Percentiles rank a stretch among this genome's conserved stretches.
phyloP scores from a whole-genome alignment of 1,140 invertebrate species.

The Trichogramma pretiosum region DNA sequence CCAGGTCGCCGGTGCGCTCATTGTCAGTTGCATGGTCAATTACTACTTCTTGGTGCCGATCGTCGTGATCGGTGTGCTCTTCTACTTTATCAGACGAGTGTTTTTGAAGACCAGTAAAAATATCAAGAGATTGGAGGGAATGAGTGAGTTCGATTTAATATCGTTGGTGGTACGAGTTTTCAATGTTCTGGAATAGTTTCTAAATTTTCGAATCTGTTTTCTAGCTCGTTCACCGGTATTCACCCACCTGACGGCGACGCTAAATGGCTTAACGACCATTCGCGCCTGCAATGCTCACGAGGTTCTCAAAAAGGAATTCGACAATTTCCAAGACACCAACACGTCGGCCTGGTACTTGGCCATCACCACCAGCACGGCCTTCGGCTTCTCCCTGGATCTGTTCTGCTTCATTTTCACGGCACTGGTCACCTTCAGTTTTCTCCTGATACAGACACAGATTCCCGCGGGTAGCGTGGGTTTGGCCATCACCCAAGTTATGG shows the following conservation, averaged over 20 bases:
- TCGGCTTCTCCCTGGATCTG: conserved; percentile 62
- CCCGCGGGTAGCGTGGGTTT: conserved; percentile 49
- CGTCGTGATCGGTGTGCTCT: conserved; percentile 56
- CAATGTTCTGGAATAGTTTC: background rate
- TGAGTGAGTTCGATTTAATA: conserved; percentile 60
- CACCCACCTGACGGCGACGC: conserved; percentile 78
- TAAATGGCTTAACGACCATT: conserved; percentile 84
- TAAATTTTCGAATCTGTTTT: conserved; percentile 17
- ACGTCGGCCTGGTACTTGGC: conserved; percentile 62
- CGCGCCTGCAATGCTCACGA: conserved; percentile 72
- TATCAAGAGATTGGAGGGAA: conserved; percentile 77
- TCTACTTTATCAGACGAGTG: conserved; percentile 64
- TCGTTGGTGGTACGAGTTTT: background rate
- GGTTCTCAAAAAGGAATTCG: conserved; percentile 71
- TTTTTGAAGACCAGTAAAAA: conserved; percentile 77
- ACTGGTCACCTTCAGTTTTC: conserved; percentile 53
- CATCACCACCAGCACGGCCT: conserved; percentile 58
- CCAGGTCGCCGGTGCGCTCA: conserved; percentile 51
- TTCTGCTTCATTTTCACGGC: conserved; percentile 62
- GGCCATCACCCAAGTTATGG: conserved; percentile 50
- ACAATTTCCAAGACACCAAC: conserved; percentile 55
- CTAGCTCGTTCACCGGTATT: conserved; percentile 72
- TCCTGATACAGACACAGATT: conserved; percentile 35
- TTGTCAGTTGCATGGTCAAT: conserved; percentile 66
- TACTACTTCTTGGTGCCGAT: conserved; percentile 65